Base-by-base conservation (phyloP, 2,113 vertebrate species). In the Amia ocellicauda region DNA sequence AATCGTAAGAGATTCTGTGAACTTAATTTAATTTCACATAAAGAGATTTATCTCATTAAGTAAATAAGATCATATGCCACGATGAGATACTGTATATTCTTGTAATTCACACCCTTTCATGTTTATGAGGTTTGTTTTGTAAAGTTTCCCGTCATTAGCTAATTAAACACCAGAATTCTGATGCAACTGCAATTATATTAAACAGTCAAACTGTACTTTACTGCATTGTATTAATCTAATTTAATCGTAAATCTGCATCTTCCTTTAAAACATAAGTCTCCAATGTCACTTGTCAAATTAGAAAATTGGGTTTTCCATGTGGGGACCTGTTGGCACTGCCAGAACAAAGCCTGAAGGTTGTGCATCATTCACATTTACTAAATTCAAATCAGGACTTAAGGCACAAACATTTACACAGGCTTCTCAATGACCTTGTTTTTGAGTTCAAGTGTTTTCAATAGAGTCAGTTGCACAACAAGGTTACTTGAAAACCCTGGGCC, bases 361-460 rank as follows among this genome's bases (percentile, higher is more conserved):
- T 43, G 29, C 36, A 58, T 58, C 56, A 58, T 36, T 23, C 29
- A 42, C 31, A 13, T 14, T 36, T 22, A 20, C 36, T 45, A 19
- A 23, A 47, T 22, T 17, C 42, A 27, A 47, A 47, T 45, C 41
- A 19, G 7, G 16, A 60, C 60, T 31, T 4, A n/a, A 28, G 28
- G 47, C 27, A 41, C 47, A 49, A 45, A 49, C 58, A 42, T 60
- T 45, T 24, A 20, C 13, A 54, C 31, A 17, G 36, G 61, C 61
- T 24, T 23, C n/a, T n/a, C 1, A 3, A 11, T 42, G 36, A 62
- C 60, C 60, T 49, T 49, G 24, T 47, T 9, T 36, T 5, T 36
- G 31, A 36, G 31, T 36, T 36, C 31, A 36, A 36, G 31, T 11
- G 31, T 36, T 36, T 36, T 36, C 31, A 36, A 36, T 36, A 7